These are phyloP conservation scores for Paralvinella palmiformis DNA, from an alignment of 1,140 invertebrate genomes.

Conservation along the genomic window DNA sequence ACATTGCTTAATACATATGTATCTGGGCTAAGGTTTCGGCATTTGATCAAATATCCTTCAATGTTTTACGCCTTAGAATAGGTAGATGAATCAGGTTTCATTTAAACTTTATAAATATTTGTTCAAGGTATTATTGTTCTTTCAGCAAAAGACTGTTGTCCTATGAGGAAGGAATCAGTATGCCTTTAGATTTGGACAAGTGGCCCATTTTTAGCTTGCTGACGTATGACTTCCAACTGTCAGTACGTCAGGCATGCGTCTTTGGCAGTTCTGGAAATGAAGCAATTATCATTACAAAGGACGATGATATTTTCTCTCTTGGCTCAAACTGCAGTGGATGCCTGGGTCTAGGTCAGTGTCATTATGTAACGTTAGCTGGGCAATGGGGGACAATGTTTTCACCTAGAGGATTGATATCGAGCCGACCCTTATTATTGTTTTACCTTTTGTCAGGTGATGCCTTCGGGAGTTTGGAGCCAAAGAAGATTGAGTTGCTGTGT, in stretches of 20 bases:
- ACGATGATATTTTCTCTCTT: conserved; percentile 60
- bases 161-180: conserved; percentile 8
- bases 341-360: conserved; percentile 56
- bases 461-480: conserved; percentile 56
- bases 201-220: conserved; percentile 62
- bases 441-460: conserved; percentile 35
- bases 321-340: conserved; percentile 60
- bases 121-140: too few species aligned
- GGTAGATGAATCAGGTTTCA: too few species aligned
- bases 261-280: conserved; percentile 64
- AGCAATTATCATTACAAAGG: conserved; percentile 59
- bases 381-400: not conserved
- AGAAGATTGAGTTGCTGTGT: conserved; percentile 56
- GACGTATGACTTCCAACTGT: conserved; percentile 53
- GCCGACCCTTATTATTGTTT: not conserved
- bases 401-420: not conserved
- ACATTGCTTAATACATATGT: too few species aligned
- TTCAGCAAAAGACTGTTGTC: conserved; percentile 1
- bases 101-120: too few species aligned
- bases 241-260: conserved; percentile 57
- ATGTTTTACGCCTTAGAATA: too few species aligned
- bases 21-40: too few species aligned
- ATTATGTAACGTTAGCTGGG: too few species aligned
- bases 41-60: too few species aligned
- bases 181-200: conserved; percentile 52